phyloP scores from a whole-genome alignment of 53 echinoderm and acorn worm genomes.

The Stichopus horrens region DNA sequence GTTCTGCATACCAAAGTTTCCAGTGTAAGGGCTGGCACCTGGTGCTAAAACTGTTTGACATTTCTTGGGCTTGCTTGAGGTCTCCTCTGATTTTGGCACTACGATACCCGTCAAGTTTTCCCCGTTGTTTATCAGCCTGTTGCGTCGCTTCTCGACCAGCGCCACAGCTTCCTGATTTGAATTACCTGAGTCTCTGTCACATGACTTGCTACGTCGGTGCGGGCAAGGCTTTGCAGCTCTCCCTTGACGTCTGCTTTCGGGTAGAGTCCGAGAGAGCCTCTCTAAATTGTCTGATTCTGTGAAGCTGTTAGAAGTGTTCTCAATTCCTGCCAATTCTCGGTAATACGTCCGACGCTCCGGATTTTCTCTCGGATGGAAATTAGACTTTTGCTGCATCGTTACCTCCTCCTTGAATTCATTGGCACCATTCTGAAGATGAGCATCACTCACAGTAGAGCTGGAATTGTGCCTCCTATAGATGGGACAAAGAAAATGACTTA shows the following conservation, averaged over 20 bases:
- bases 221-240: slow-evolving; percentile 22
- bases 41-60: slow-evolving; percentile 47
- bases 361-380: slow-evolving; percentile 66
- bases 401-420: slow-evolving; percentile 34
- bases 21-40: slow-evolving; percentile 21
- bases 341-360: slow-evolving; percentile 85
- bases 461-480: slow-evolving; percentile 21
- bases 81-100: slow-evolving; percentile 38
- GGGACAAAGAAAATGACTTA: not conserved
- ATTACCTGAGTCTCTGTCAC: slow-evolving; percentile 28
- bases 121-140: not conserved
- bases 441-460: slow-evolving; percentile 39
- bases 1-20: slow-evolving; percentile 29
- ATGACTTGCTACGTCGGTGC: slow-evolving; percentile 43
- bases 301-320: slow-evolving; percentile 65
- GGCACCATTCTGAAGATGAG: slow-evolving; percentile 39
- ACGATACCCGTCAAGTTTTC: slow-evolving; percentile 2
- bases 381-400: slow-evolving; percentile 16
- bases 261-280: slow-evolving; percentile 32
- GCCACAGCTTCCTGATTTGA: slow-evolving; percentile 22
- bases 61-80: slow-evolving; percentile 14
- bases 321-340: slow-evolving; percentile 89
- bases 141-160: not conserved
- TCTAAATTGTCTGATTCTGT: slow-evolving; percentile 53
- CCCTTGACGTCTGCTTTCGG: slow-evolving; percentile 43